Evolutionary conservation across 2,113 vertebrate species (phyloP).

Genomic region (Scalopus aquaticus): DNA sequence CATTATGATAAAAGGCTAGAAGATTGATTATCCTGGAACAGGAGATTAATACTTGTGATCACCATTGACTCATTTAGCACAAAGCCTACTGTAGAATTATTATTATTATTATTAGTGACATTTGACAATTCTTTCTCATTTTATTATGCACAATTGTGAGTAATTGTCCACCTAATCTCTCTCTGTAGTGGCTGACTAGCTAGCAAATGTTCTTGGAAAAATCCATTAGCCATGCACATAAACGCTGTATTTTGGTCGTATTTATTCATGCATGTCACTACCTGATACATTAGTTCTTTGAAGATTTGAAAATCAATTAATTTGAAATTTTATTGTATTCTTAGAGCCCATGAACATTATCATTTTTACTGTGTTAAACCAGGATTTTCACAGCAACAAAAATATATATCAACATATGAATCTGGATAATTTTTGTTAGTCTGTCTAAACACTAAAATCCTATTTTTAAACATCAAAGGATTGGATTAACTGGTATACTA

Average conservation of each 20-base stretch:
- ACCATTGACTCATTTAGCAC: background rate
- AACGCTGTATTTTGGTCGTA: accelerated
- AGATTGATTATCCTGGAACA: background rate
- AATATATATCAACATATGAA: background rate
- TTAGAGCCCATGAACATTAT: background rate
- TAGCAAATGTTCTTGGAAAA: constrained; percentile 28
- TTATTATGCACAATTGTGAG: constrained; percentile 8
- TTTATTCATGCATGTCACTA: background rate
- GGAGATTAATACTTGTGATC: constrained; percentile 14
- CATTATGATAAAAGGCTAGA: background rate
- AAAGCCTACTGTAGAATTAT: background rate
- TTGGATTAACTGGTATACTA: background rate
- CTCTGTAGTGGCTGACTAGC: background rate
- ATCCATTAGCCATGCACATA: background rate
- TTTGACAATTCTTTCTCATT: constrained; percentile 20
- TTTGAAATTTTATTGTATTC: background rate
- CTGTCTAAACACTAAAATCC: background rate
- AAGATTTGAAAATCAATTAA: background rate
- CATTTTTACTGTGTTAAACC: background rate
- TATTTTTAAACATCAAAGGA: background rate
- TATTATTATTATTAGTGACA: background rate
- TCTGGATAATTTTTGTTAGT: background rate
- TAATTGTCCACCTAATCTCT: background rate
- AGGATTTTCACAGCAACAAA: background rate
- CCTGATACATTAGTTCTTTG: background rate